Percentiles rank a stretch among this genome's conserved stretches.
Conservation (phyloP, 2,797 vertebrate species). For the Enteromius unitaeniatus region DNA sequence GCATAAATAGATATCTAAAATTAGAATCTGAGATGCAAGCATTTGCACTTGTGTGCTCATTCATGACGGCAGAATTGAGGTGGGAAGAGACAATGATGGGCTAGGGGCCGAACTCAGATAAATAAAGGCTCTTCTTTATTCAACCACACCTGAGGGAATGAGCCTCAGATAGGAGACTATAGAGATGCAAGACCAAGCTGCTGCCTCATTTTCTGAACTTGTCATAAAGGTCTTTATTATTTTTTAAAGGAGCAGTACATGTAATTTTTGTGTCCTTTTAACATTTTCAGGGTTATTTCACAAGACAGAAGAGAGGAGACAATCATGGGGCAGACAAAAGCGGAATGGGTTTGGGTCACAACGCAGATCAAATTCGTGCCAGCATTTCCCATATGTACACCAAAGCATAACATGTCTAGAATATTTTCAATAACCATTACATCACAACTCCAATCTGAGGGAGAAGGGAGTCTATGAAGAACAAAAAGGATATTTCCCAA, state of each 20-base stretch:
- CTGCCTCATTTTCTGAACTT: conserved; percentile 3
- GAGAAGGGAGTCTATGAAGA: too few species aligned
- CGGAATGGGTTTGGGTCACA: not conserved
- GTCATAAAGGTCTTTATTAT: not conserved
- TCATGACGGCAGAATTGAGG: conserved; percentile 41
- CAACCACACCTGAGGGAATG: conserved; percentile 24
- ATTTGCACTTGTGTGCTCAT: conserved; percentile 50
- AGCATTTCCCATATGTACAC: not conserved
- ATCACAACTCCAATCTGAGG: not conserved
- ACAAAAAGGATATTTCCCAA: too few species aligned
- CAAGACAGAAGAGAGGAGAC: not conserved
- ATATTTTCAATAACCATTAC: not conserved
- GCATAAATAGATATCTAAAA: conserved; percentile 69
- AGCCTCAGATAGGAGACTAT: conserved; percentile 2
- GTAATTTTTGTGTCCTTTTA: not conserved
- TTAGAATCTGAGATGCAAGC: conserved; percentile 66
- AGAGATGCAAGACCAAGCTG: conserved; percentile 6
- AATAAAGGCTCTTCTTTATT: conserved; percentile 43
- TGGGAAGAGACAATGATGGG: conserved; percentile 22
- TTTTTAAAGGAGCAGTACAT: not conserved
- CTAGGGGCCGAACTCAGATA: conserved; percentile 22
- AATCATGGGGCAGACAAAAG: not conserved
- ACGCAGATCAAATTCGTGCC: not conserved
- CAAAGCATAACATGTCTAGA: not conserved
- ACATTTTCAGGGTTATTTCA: not conserved